Base-by-base conservation (phyloP, 2,113 vertebrate genomes). In the Myrmecophaga tridactyla region DNA sequence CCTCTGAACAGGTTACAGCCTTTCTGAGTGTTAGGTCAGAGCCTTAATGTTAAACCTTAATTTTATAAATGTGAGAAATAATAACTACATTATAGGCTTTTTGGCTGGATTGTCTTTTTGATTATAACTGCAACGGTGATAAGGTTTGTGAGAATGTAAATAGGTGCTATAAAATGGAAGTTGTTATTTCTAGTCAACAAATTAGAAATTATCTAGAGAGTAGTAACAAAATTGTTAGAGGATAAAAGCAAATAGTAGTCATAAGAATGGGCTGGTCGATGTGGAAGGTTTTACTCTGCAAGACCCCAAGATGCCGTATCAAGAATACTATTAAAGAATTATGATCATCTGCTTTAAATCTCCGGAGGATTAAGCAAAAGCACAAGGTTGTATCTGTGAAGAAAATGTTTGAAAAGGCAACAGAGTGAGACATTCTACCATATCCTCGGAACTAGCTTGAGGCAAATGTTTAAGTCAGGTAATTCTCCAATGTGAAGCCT, bases 261-360 rank as follows among this genome's bases (percentile, higher is more conserved):
- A 7, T 25, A 76, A 62, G 77, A 89, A 58, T 82, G 21, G 29
- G 25, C 18, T 29, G 34, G 65, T 84, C 39, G 48, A 77, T 62
- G 87, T 93, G 69, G 34, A 81, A 58, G 89, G 36, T 78, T 93
- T 92, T 83, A 63, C 82, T 90, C 34, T 2, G 18, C 31, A 80
- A 88, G 87, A 90, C 1, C 25, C 12, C 3, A 81, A 86, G 48
- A 76, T 56, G 29, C n/a, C 25, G 4, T 72, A 96, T 90, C 23
- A 84, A 86, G 51, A 95, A 80, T 92, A 77, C 48, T 86, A 39
- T 90, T 76, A 72, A 62, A 86, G 36, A 76, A 78, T 70, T 89
- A 63, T 29, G 72, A 80, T 89, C 87, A 75, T 93, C 92, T 96
- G 95, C 78, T 95, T 96, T 72, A 88, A 63, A 86, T 96, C 72